Evolutionary conservation across 2,797 vertebrate species (phyloP), one percentile per base, ranked within the genome.

Genomic region (Anableps anableps): DNA sequence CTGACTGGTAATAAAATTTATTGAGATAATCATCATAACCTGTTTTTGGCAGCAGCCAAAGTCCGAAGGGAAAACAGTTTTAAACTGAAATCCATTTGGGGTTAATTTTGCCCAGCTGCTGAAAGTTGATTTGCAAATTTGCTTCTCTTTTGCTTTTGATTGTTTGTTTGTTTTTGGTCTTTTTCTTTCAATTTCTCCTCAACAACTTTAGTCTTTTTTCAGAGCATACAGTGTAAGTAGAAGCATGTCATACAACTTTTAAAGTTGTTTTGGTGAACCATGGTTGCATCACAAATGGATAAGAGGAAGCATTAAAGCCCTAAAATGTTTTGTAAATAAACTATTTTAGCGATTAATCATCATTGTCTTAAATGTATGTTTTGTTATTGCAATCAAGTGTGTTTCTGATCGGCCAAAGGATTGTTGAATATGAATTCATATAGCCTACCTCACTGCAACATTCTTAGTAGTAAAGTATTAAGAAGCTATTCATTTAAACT

Each of bases 401-500:
- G 7, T 72, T 29, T 66, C 9, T 7, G 14, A 79, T 77, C 11
- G 45, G 68, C 71, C 23, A 72, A 29, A 80, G 75, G 19, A 47
- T 23, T 47, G n/a, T 17, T 43, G 8, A 26, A 6, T 45, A 1
- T 31, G 31, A 64, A 6, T 66, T 76, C 16, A 72, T 7, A 2
- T 9, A n/a, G n/a, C n/a, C n/a, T n/a, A 60, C 58, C 77, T 13
- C 72, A 62, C 62, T 80, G 13, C 36, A 36, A 72, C 70, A 43
- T 74, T 51, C 73, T n/a, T 38, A 26, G 34, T 43, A 8, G 11
- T 45, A 50, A 83, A 62, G 70, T 26, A 78, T 76, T 64, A 70
- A 87, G 80, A 34, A 80, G 66, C 70, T 75, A 34, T 81, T 85
- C 9, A 80, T 50, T 85, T 86, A 74, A 81, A 90, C 87, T 91